Percentiles rank a stretch among this genome's conserved stretches.
Conservation (phyloP, 2,113 vertebrate genomes). For the Anarrhichthys ocellatus region DNA sequence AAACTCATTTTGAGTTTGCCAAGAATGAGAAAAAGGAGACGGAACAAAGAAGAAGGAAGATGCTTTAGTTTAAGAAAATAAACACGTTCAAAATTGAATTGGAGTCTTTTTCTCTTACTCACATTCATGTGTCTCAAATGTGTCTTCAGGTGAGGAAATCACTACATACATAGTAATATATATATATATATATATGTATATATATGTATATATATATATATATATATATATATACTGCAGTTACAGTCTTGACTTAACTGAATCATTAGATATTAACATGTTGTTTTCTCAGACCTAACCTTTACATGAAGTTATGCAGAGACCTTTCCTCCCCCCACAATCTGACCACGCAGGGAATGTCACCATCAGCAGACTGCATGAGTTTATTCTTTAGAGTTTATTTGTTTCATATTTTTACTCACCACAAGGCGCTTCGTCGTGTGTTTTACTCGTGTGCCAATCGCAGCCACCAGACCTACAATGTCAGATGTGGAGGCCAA, state of each 20-base stretch:
- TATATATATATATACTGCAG: too few species aligned
- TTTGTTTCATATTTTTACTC: not conserved
- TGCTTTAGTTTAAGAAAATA: not conserved
- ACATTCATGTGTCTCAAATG: not conserved
- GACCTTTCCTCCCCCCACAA: not conserved
- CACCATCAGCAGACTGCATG: not conserved
- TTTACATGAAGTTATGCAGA: not conserved
- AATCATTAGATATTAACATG: not conserved
- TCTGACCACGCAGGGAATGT: not conserved
- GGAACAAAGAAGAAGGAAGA: not conserved
- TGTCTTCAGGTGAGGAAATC: not conserved
- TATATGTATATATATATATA: too few species aligned
- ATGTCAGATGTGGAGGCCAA: not conserved
- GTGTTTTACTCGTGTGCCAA: not conserved
- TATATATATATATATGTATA: too few species aligned
- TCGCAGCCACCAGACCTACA: slow-evolving; percentile 14
- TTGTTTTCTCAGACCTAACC: too few species aligned
- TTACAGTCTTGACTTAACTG: not conserved
- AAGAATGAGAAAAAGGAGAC: not conserved
- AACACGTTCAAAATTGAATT: not conserved
- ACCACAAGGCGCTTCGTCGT: not conserved
- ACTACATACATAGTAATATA: too few species aligned
- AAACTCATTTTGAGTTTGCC: not conserved
- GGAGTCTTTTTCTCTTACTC: too few species aligned
- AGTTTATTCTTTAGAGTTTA: not conserved